These are phyloP conservation scores for Ptilorrhoa leucosticta DNA, from an alignment of 2,113 vertebrate species.

Conservation along the genomic window DNA sequence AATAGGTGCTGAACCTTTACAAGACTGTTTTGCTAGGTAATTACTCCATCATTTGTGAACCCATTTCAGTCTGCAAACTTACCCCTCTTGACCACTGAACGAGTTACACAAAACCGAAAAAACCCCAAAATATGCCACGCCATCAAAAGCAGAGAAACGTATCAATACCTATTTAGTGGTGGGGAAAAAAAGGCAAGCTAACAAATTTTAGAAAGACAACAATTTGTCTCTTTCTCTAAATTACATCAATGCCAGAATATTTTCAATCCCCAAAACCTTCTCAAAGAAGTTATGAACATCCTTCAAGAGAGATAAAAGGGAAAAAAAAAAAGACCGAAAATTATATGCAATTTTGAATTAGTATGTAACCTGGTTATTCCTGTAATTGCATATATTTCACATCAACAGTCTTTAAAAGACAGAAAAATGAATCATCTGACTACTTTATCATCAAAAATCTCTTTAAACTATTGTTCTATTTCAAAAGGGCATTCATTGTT, in stretches of 20 bases:
- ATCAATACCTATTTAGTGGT: background rate
- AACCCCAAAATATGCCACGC: background rate
- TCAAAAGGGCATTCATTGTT: background rate
- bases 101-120: rapidly evolving
- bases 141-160: background rate
- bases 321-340: background rate
- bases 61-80: background rate
- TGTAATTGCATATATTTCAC: background rate
- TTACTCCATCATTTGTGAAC: background rate
- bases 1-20: background rate
- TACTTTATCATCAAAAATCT: background rate
- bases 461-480: background rate
- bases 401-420: background rate
- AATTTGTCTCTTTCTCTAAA: background rate
- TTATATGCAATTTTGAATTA: background rate
- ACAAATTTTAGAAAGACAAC: background rate
- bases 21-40: background rate
- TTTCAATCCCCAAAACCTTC: background rate
- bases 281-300: background rate
- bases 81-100: background rate
- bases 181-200: background rate
- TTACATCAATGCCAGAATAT: background rate
- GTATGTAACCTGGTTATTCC: background rate
- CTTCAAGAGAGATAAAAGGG: background rate
- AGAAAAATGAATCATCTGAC: background rate